Conservation (phyloP, 2,113 vertebrate species). For the Lasiurus cinereus region DNA sequence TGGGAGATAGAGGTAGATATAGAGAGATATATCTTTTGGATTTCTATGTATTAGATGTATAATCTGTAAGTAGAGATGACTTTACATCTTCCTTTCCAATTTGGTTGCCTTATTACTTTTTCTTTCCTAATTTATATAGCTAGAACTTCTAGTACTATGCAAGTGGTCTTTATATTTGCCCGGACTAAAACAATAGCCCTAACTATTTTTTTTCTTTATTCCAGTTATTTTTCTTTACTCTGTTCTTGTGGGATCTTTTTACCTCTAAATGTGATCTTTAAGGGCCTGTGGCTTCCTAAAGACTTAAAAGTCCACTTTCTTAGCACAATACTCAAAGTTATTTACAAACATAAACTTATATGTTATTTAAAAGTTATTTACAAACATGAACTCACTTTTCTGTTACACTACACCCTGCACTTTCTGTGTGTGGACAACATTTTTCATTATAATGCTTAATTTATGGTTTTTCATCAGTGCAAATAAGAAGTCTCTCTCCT, state of each 20-base stretch:
- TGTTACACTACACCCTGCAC: neutral
- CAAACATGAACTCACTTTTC: neutral
- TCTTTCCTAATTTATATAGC: neutral
- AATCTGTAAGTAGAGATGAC: neutral
- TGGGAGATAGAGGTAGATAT: no score
- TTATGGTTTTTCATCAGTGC: neutral
- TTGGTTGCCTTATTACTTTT: neutral
- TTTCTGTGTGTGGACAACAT: neutral
- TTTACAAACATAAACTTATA: no score
- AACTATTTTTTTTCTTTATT: neutral
- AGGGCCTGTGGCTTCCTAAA: neutral
- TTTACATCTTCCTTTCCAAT: neutral
- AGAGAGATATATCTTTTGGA: neutral
- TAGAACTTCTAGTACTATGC: neutral
- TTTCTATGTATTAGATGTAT: neutral
- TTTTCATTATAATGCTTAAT: neutral
- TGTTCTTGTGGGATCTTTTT: neutral
- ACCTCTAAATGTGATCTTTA: neutral
- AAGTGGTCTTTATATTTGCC: neutral
- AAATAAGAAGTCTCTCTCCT: neutral
- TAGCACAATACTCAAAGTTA: neutral
- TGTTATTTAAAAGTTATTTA: no score
- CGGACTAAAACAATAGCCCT: neutral
- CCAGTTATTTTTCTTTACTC: neutral
- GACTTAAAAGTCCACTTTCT: neutral